Conservation (phyloP, 2,113 vertebrate species). For the Paracanthobrama guichenoti region DNA sequence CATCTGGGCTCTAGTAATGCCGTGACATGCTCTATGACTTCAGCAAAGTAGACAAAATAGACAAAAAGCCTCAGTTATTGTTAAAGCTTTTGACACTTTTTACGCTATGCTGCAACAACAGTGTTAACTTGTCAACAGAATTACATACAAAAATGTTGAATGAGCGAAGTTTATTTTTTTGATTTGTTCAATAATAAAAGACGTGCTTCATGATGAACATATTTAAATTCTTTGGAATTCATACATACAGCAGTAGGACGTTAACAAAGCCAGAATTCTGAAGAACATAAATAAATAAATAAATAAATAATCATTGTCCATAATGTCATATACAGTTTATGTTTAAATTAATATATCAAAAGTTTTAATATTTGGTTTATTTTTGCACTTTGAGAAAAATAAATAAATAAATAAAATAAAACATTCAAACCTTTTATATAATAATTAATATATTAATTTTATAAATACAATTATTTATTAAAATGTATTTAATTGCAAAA, state of each 20-base stretch:
- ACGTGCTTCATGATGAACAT: too few relatives aligned
- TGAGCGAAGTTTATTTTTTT: not conserved
- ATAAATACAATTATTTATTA: not conserved
- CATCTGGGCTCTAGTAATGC: conserved; percentile 2
- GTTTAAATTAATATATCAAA: not conserved
- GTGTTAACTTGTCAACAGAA: not conserved
- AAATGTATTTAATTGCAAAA: too few relatives aligned
- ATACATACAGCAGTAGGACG: too few relatives aligned
- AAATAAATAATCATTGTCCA: not conserved
- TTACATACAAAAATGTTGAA: not conserved
- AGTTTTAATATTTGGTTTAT: not conserved
- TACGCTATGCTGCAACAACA: not conserved
- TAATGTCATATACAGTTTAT: not conserved
- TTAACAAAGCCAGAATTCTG: too few relatives aligned
- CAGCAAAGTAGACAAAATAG: not conserved
- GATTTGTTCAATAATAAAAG: not conserved
- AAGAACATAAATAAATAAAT: not conserved
- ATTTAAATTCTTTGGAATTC: not conserved
- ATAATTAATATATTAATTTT: not conserved
- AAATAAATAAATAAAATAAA: not conserved
- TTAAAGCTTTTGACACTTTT: not conserved
- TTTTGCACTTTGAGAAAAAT: not conserved
- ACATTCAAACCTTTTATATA: not conserved
- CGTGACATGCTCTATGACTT: not conserved
- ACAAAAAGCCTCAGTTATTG: not conserved